Evolutionary conservation across 1,140 invertebrate species (phyloP).

Genomic region (Papilio polyxenes): DNA sequence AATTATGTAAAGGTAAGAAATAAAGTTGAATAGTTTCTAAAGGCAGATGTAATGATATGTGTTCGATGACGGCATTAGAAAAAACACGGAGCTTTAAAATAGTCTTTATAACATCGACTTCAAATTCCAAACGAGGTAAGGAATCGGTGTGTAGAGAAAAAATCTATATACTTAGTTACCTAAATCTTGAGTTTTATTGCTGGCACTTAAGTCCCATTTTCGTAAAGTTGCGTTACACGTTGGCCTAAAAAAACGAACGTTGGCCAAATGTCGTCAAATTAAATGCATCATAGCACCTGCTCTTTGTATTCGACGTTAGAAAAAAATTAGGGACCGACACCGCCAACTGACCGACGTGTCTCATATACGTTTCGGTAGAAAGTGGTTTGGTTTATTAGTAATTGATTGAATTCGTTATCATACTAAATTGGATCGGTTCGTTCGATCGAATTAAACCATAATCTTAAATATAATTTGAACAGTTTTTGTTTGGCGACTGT

Average conservation of each 20-base stretch:
- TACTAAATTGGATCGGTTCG: conserved; percentile 1
- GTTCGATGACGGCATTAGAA: conserved; percentile 42
- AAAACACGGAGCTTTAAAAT: conserved; percentile 43
- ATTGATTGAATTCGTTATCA: conserved; percentile 14
- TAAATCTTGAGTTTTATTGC: conserved; percentile 42
- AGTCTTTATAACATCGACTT: conserved; percentile 40
- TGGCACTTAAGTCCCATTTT: conserved; percentile 48
- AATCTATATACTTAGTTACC: neutral
- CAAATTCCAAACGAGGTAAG: conserved; percentile 38
- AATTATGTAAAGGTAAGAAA: conserved; percentile 27
- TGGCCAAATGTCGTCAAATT: conserved; percentile 58
- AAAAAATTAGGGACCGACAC: conserved; percentile 44
- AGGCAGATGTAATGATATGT: conserved; percentile 52
- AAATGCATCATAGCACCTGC: conserved; percentile 64
- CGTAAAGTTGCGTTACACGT: conserved; percentile 37
- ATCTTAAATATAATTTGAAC: neutral
- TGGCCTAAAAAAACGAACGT: conserved; percentile 45
- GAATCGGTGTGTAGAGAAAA: conserved; percentile 34
- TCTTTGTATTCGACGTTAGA: conserved; percentile 57
- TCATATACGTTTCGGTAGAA: conserved; percentile 27
- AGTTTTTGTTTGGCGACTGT: neutral
- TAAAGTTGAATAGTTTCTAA: conserved; percentile 36
- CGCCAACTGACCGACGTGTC: conserved; percentile 4
- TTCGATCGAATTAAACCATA: conserved; percentile 10
- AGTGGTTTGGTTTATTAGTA: conserved; percentile 10